A percentile compares a stretch with the other conserved stretches of the same genome.
Evolutionary conservation across 2,888 invertebrate genomes (phyloP).

Genomic region (Clostera curtula): DNA sequence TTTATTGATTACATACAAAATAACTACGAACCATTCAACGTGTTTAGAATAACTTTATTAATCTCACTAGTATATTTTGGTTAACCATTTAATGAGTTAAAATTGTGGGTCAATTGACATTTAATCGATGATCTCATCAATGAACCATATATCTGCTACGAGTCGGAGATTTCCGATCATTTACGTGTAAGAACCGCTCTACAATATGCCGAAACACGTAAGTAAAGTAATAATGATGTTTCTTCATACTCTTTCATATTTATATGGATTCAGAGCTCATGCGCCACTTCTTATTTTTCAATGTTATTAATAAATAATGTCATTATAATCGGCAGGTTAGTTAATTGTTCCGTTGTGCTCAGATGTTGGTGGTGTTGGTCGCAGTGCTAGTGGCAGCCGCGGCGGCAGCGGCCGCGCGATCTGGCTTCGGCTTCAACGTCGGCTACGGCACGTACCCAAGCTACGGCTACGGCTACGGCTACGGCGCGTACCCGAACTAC

Average conservation of each 20-base stretch:
- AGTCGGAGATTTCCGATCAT: not conserved
- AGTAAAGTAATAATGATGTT: conserved; percentile 4
- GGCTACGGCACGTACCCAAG: conserved; percentile 3
- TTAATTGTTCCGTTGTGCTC: not conserved
- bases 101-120: too few relatives aligned
- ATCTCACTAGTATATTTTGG: too few relatives aligned
- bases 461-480: conserved; percentile 3
- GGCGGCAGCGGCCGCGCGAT: conserved; percentile 7
- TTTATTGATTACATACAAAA: too few relatives aligned
- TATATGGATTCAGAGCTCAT: too few relatives aligned
- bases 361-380: conserved; percentile 3
- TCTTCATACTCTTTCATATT: not conserved
- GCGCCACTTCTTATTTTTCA: too few relatives aligned
- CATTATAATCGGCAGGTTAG: too few relatives aligned
- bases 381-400: conserved; percentile 6
- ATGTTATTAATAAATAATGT: too few relatives aligned
- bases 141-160: not conserved
- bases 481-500: conserved; percentile 3
- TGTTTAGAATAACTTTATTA: too few relatives aligned
- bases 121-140: not conserved
- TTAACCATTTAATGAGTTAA: too few relatives aligned
- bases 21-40: too few relatives aligned
- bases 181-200: not conserved
- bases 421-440: conserved; percentile 4
- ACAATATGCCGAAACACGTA: conserved; percentile 11